Base-by-base conservation (phyloP, 2,797 vertebrate genomes). In the Percopsis omiscomaycus region DNA sequence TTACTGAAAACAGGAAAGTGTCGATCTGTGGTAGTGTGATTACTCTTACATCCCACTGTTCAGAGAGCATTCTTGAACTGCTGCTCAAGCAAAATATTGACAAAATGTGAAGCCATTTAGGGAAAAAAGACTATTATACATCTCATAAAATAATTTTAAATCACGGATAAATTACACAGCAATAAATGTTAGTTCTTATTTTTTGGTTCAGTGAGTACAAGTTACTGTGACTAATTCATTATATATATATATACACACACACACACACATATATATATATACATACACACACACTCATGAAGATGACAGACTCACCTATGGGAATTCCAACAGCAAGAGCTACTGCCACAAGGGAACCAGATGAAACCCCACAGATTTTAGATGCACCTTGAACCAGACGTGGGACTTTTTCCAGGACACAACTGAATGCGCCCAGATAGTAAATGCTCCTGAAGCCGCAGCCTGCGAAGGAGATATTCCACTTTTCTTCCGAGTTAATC, bases 381-480 rank as follows among this genome's bases (percentile, higher is more conserved):
- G 84, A 89, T 8, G 94, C 94, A n/a, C 89, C 87, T 1, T 85
- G 85, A 30, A 96, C 74, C 49, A 97, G 63, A 22, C 81, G 86
- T 0, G 92, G 94, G 6, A 85, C 92, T 10, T 54, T 81, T 75
- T 97, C 93, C 52, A 91, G 84, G 73, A 96, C 80, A 74, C 95
- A 96, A 61, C 81, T 85, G 71, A 93, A 75, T 1, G 87, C 95
- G 30, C 96, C 96, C 55, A 96, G 11, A 75, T 95, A 89, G 64
- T 97, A 97, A 42, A 94, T 70, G 8, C 91, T 93, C 71, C 96
- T 77, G 86, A 97, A 98, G 1, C 95, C 95, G 81, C 94, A 96
- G 65, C 95, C 96, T 0, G 90, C 85, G 42, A 97, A 94, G 0
- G 94, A 96, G 46, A 98, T 80, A 88, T 89, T 95, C 96, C 94